Percentiles rank a stretch among this genome's conserved stretches.
Conservation (phyloP, 2,797 vertebrate species). For the Florisuga fusca region DNA sequence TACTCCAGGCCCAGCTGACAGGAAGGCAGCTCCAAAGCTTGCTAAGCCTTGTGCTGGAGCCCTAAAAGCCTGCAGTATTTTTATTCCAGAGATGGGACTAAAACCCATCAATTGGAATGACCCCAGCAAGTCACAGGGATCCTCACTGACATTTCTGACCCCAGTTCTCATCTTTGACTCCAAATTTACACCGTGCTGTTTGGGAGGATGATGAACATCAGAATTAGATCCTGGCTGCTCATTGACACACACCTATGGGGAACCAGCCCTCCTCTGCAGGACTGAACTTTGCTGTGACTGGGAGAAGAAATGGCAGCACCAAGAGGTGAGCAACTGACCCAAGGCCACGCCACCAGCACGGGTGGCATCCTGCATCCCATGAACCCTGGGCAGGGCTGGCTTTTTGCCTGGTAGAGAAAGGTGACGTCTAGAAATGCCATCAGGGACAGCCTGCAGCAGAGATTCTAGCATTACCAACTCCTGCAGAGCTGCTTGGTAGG, state of each 20-base stretch:
- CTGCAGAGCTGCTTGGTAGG: neutral
- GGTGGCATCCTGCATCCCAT: neutral
- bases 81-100: neutral
- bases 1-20: neutral
- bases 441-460: neutral
- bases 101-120: rapidly evolving
- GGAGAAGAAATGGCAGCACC: neutral
- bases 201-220: neutral
- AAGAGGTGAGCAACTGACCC: neutral
- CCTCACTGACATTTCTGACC: neutral
- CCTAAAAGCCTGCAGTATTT: neutral
- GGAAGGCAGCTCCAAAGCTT: neutral
- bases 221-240: neutral
- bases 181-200: rapidly evolving
- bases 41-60: neutral
- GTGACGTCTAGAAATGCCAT: neutral
- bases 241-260: rapidly evolving
- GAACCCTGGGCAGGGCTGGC: rapidly evolving
- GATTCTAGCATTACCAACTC: neutral
- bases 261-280: neutral
- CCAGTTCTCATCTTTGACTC: neutral
- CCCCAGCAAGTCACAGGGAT: neutral
- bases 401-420: neutral
- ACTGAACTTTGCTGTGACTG: neutral
- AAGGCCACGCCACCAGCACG: rapidly evolving